Base-by-base conservation (phyloP, 2,113 vertebrate genomes). In the Leucoraja erinaceus region DNA sequence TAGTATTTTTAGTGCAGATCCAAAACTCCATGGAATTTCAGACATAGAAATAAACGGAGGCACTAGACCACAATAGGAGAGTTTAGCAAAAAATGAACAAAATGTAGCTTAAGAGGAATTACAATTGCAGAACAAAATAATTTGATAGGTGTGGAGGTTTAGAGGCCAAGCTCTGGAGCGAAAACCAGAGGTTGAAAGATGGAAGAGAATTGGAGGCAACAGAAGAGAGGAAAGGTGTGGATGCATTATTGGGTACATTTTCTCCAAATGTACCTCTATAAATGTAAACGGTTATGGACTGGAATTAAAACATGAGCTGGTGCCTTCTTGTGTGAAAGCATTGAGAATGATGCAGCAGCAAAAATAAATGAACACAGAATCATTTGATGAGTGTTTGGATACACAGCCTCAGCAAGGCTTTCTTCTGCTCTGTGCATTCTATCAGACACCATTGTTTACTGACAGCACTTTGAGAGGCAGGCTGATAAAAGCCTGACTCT, bases 401-500 rank as follows among this genome's bases (percentile, higher is more conserved):
- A 25, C 83, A 61, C 83, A 88, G 59, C 83, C 59, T 31, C 83
- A 63, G 83, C 12, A 12, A 63, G 11, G 63, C 28, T 88, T 11
- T 8, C 72, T 68, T 54, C 3, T 54, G 16, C 31, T 72, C 38
- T 91, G 68, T 88, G 31, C 9, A 63, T 88, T 91, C 68, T 91
- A 72, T 91, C 90, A 47, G 68, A 91, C 68, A 72, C 90, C 66
- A 72, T 20, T 91, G 33, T 38, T 72, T 54, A 91, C 38, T 91
- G 90, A 91, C 68, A 91, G 90, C 33, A 47, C 33, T 11, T 33
- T 47, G 90, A 70, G 66, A 74, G 90, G 47, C 66, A 70, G 68
- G 33, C 33, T 72, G 90, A 91, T 91, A 91, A 91, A 72, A 91
- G 90, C 54, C 90, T 38, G 68, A 25, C 38, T 22, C 66, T 91